Evolutionary conservation across 2,888 invertebrate species (phyloP), one percentile per base, ranked within the genome.

Genomic region (Therioaphis trifolii): DNA sequence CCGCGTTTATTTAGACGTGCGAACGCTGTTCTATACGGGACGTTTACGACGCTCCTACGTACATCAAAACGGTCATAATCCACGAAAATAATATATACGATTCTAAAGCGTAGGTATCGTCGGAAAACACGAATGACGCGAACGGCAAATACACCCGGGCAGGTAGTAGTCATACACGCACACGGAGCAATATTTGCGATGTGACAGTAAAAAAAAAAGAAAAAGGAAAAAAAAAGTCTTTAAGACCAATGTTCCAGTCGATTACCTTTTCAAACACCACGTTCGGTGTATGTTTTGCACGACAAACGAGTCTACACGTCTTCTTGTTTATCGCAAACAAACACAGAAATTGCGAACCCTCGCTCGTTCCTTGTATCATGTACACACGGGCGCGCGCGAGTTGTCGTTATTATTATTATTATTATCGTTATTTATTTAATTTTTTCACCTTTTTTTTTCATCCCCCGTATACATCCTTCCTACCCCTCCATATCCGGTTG

Each of bases 191-290:
- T 79, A 69, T 69, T 69, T 69, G 27, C 43, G 24, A 46, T 21
- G 21, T 7, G 35, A 21, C 11, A 52, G 29, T 49, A 49, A 21
- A 52, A 7, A 58, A 21, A 58, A 12, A 12, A 21, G 24, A 4
- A n/a, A 11, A 58, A 21, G 12, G 21, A 35, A 35, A 3, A 12
- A 29, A 12, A 40, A 40, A 69, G 78, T 69, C 68, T 69, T 78
- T 79, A 69, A 68, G 55, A 69, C 55, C 69, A 69, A 79, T 55
- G 71, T 69, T 69, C 52, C 78, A 52, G 78, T 80, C 46, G 80
- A 72, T 80, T 72, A 72, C 71, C 58, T 72, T 61, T 61, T 29
- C 71, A 71, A 71, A 80, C 46, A 80, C 55, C 55, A 9, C 43
- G 2, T 35, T 18, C 14, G 9, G 15, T 49, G 52, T 77, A 35